Evolutionary conservation across 2,113 vertebrate genomes (phyloP).

Genomic region (Pterophyllum scalare): DNA sequence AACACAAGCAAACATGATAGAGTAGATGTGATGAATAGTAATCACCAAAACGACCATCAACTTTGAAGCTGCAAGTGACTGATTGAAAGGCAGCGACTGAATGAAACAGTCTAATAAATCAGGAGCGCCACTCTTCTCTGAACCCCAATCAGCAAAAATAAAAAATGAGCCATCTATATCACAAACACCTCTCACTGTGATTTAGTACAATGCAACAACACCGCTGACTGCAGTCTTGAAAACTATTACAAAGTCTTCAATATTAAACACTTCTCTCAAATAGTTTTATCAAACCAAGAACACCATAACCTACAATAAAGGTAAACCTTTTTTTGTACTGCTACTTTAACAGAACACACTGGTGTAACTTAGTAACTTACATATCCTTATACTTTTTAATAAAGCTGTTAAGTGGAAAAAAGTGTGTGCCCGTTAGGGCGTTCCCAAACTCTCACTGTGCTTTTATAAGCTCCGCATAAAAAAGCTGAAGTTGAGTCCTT

Average conservation of each 20-base stretch:
- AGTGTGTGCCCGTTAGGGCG: neutral
- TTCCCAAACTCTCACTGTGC: neutral
- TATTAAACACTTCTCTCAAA: neutral
- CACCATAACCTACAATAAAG: neutral
- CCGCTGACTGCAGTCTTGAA: neutral
- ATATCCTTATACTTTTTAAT: neutral
- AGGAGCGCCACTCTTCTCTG: neutral
- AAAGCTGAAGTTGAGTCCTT: neutral
- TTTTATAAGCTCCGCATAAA: neutral
- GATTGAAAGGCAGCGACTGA: slow-evolving; percentile 15
- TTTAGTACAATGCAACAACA: neutral
- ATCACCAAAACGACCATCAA: slow-evolving; percentile 18
- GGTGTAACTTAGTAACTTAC: neutral
- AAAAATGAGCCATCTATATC: neutral
- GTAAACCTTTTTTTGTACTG: too few species aligned
- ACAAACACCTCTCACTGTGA: neutral
- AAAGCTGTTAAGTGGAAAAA: neutral
- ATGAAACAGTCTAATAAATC: slow-evolving; percentile 1
- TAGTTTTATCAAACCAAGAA: neutral
- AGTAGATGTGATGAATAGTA: slow-evolving; percentile 40
- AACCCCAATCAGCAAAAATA: neutral
- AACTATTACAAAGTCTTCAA: neutral
- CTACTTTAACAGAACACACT: neutral
- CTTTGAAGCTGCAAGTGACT: neutral
- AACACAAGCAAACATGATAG: slow-evolving; percentile 29